phyloP scores from a whole-genome alignment of 2,113 vertebrate genomes.

The Oncorhynchus nerka region DNA sequence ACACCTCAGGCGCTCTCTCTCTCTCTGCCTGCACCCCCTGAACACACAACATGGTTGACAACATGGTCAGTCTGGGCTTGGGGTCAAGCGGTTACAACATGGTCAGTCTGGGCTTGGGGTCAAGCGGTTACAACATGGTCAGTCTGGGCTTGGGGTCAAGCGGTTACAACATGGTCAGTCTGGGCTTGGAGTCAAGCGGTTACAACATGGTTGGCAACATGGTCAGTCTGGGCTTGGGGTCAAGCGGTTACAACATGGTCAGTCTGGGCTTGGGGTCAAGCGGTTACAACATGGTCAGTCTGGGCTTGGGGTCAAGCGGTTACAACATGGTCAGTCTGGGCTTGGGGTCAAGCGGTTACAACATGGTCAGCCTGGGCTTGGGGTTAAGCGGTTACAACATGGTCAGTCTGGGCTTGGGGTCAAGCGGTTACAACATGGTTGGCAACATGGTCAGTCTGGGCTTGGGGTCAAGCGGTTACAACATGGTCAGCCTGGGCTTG shows the following conservation, averaged over 20 bases:
- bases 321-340: background rate
- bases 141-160: background rate
- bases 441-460: background rate
- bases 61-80: background rate
- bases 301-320: background rate
- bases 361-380: background rate
- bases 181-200: background rate
- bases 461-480: background rate
- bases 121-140: background rate
- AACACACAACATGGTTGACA: conserved; percentile 27
- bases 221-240: background rate
- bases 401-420: background rate
- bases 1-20: background rate
- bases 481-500: background rate
- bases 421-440: conserved; percentile 7
- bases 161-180: background rate
- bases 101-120: background rate
- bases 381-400: background rate
- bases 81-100: background rate
- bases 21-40: conserved; percentile 37
- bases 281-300: background rate
- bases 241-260: background rate
- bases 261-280: background rate
- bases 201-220: conserved; percentile 12
- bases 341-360: background rate